Evolutionary conservation across 2,888 invertebrate species (phyloP), one percentile per base, ranked within the genome.

Genomic region (Leptarthrus brevirostris): DNA sequence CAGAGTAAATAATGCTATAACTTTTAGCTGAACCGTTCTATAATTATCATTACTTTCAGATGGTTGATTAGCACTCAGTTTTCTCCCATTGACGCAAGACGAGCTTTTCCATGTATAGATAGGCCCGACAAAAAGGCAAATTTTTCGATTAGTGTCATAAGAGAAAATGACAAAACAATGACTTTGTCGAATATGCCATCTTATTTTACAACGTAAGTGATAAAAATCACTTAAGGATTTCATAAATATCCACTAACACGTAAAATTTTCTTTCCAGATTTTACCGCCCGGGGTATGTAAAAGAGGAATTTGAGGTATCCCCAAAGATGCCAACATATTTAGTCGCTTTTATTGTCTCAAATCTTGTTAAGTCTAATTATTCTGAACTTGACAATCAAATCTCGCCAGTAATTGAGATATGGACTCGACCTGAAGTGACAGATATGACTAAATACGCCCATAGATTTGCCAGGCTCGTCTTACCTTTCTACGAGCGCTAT

Each of bases 91-190:
- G 90, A 92, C 79, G 94, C 94, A 0, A 88, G 94, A 47, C 87
- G 90, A 79, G 94, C 93, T 0, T 95, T 95, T 81, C 95, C 95
- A 4, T 95, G 95, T 82, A 93, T 94, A 80, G 96, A 96, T 80
- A 94, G 95, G 78, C 95, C 95, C 1, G 87, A 88, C 14, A 92
- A 92, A 81, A 94, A 95, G 81, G 92, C 95, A 0, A 89, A 86
- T 34, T 95, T 94, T 77, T 87, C 87, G 5, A 87, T 96, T 22
- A 90, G 88, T 70, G 88, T 95, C 64, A 86, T 87, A 3, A 87
- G 90, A 78, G 87, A 88, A 16, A 73, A 77, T 0, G 83, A 83
- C 72, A 87, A 85, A 8, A 82, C 84, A 0, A 83, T 84, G 81
- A 84, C 86, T 0, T 76, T 86, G 14, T 90, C 92, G 5, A 92